A percentile compares a stretch with the other conserved stretches of the same genome.
These are phyloP conservation scores for Uropetala carovei DNA, from an alignment of 2,888 invertebrate genomes.

Conservation along the genomic window DNA sequence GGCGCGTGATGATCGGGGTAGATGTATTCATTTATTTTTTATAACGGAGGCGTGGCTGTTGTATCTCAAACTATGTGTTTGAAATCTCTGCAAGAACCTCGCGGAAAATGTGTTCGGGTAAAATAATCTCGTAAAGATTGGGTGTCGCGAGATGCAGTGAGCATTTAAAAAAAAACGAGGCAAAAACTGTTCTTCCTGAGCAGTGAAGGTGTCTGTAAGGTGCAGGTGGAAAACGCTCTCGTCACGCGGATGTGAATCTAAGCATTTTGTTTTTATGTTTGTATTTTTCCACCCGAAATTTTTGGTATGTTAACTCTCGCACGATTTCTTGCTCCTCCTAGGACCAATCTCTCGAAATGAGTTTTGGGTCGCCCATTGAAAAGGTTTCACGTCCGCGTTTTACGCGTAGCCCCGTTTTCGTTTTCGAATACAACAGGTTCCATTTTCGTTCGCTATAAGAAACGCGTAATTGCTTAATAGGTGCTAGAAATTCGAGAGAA, in stretches of 20 bases:
- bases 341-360: too few species aligned
- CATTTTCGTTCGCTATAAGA: too few species aligned
- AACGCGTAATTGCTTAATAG: too few species aligned
- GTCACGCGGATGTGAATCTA: not conserved
- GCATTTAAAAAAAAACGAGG: not conserved
- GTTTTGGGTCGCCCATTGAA: too few species aligned
- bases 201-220: not conserved
- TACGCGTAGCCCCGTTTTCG: too few species aligned
- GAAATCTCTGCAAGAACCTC: not conserved
- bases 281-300: not conserved
- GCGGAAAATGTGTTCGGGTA: not conserved
- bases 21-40: not conserved
- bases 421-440: too few species aligned
- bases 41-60: not conserved
- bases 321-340: too few species aligned
- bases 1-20: not conserved
- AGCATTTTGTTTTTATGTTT: not conserved
- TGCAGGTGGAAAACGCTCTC: constrained; percentile 29
- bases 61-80: not conserved
- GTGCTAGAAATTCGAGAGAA: too few species aligned
- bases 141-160: too few species aligned
- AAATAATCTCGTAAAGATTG: not conserved
- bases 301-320: not conserved
- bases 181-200: constrained; percentile 36
- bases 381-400: too few species aligned